A percentile compares a stretch with the other conserved stretches of the same genome.
phyloP scores from a whole-genome alignment of 2,113 vertebrate genomes.

The Carassius auratus region DNA sequence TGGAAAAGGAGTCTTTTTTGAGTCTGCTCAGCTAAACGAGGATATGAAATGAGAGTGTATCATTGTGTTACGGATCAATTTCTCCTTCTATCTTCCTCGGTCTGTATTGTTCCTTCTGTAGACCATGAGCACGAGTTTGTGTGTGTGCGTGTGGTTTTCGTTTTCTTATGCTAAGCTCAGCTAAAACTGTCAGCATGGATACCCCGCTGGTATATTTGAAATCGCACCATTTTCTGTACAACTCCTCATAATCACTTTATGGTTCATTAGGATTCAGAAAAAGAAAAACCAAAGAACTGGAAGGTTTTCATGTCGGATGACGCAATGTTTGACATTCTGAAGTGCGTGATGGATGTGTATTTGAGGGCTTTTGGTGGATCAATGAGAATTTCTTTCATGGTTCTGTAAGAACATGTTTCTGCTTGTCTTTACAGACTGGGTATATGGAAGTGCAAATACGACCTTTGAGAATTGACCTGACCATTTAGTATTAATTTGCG shows the following conservation, averaged over 20 bases:
- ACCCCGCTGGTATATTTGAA: conserved; percentile 5
- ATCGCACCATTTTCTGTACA: neutral
- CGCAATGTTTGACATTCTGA: neutral
- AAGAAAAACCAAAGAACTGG: conserved; percentile 31
- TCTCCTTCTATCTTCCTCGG: conserved; percentile 18
- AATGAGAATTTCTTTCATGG: conserved; percentile 17
- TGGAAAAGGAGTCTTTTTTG: neutral
- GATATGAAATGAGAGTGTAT: conserved; percentile 35
- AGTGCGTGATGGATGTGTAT: conserved; percentile 3
- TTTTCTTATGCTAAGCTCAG: conserved; percentile 41
- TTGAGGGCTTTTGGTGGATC: conserved; percentile 25
- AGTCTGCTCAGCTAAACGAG: neutral
- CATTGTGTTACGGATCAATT: conserved; percentile 48
- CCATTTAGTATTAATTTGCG: neutral
- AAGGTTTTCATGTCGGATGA: conserved; percentile 12
- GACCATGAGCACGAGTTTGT: conserved; percentile 18
- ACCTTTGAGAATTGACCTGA: conserved; percentile 5
- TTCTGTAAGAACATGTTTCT: conserved; percentile 4
- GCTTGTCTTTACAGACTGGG: neutral
- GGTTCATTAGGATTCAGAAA: conserved; percentile 17
- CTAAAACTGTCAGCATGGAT: conserved; percentile 48
- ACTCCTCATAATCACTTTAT: conserved; percentile 22
- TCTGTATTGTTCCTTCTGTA: conserved; percentile 1
- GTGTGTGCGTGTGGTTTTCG: conserved; percentile 13
- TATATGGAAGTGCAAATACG: neutral